Conservation (phyloP, 1,140 invertebrate species). For the Papilio helenus region DNA sequence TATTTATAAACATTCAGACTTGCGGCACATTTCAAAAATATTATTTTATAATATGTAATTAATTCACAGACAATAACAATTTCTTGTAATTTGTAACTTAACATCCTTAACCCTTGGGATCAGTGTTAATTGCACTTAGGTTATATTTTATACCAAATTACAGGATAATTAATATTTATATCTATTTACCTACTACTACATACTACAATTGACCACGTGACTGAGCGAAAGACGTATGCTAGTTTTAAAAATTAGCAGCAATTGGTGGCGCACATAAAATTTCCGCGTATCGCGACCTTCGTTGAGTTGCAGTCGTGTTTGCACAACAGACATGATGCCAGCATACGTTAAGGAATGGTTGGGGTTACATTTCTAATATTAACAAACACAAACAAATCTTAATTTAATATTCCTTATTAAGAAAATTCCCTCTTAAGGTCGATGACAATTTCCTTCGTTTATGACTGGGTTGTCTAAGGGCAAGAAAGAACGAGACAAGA, state of each 20-base stretch:
- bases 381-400: neutral
- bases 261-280: conserved; percentile 55
- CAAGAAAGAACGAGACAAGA: too few species aligned
- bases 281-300: conserved; percentile 64
- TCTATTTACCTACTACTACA: too few species aligned
- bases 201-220: neutral
- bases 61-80: neutral
- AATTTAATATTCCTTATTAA: neutral
- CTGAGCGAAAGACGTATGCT: conserved; percentile 1
- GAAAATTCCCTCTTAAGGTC: neutral
- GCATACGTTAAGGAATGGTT: conserved; percentile 44
- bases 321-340: conserved; percentile 52
- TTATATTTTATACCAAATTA: conserved; percentile 1
- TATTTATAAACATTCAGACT: neutral
- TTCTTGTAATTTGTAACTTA: neutral
- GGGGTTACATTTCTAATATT: neutral
- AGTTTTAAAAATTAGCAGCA: conserved; percentile 54
- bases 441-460: neutral
- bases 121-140: neutral
- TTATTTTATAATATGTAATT: neutral
- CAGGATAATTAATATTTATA: neutral
- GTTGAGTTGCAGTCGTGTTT: conserved; percentile 45
- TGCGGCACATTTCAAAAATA: neutral
- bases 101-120: neutral
- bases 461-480: neutral